Base-by-base conservation (phyloP, 2,113 vertebrate genomes). In the Herpailurus yagouaroundi region DNA sequence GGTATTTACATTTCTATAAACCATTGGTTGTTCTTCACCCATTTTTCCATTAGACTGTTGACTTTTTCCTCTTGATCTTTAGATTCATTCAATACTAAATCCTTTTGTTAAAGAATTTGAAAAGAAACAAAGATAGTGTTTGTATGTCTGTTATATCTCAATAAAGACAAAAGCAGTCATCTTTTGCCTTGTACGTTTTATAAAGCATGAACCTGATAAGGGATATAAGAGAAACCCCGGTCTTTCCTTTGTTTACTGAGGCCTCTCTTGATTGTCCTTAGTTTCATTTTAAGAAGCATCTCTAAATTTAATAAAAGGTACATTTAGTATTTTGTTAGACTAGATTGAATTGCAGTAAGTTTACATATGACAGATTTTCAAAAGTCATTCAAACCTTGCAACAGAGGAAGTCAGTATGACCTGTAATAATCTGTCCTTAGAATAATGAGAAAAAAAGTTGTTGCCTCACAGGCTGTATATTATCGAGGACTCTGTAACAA, bases 371-470 rank as follows among this genome's bases (percentile, higher is more conserved):
- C 38, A 97, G 3, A 82, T 96, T 95, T 66, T 96, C 80, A 97
- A 52, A 97, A 96, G 76, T 97, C 81, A 96, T 81, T 92, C 63
- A 93, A 88, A 96, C 76, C 52, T 95, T 85, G 50, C 66, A 90
- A 66, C 71, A 96, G 86, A 97, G 69, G 80, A 91, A 96, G 92
- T 96, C 97, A 97, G n/a, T 89, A 60, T 96, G 95, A 96, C 94
- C 90, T 93, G 63, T 92, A 77, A 94, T 95, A 94, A 87, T 93
- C 94, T 96, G 76, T 91, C 90, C 52, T 92, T 96, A 50, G 71
- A 83, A 16, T 97, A 96, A 94, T 95, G 63, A 94, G 80, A 95
- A 91, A 68, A 68, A 68, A 92, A 89, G 88, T 93, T 88, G 79
- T 36, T 94, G 57, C 96, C 86, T 92, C 45, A 92, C 81, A 66